Evolutionary conservation across 1,140 invertebrate genomes (phyloP).

Genomic region (Heterodera schachtii): DNA sequence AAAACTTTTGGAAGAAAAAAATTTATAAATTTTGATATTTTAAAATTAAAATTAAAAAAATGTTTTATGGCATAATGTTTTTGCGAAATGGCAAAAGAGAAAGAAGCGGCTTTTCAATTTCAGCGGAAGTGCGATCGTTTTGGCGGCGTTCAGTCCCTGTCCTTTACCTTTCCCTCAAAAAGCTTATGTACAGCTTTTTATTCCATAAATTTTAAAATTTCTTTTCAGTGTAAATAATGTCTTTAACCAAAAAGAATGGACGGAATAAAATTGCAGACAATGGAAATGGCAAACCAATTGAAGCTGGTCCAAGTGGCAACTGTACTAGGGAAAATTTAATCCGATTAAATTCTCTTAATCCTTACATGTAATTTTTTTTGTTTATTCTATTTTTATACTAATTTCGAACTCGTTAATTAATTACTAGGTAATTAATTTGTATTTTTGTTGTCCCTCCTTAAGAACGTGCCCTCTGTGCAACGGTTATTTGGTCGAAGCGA

Average conservation of each 20-base stretch:
- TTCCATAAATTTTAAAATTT: background rate
- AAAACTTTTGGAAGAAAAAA: no score
- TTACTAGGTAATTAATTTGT: no score
- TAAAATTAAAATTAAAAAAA: no score
- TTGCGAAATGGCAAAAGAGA: no score
- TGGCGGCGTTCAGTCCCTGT: no score
- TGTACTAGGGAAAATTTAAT: slow-evolving; percentile 17
- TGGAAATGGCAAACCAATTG: background rate
- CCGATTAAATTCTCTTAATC: slow-evolving; percentile 15
- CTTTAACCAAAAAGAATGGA: slow-evolving; percentile 1
- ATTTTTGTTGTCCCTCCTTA: background rate
- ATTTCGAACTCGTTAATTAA: no score
- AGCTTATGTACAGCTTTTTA: no score
- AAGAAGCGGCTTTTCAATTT: no score
- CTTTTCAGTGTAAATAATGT: slow-evolving; percentile 9
- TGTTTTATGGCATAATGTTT: no score
- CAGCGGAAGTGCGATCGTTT: no score
- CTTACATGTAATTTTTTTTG: slow-evolving; percentile 9
- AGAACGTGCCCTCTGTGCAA: slow-evolving; percentile 68
- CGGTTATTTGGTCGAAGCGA: slow-evolving; percentile 69
- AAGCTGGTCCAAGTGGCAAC: background rate
- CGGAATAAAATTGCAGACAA: slow-evolving; percentile 11
- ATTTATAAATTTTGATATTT: no score
- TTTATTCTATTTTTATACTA: background rate
- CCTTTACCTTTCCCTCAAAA: no score